These are phyloP conservation scores for Epicampocera succincta DNA, from an alignment of 2,888 invertebrate species.

Conservation along the genomic window DNA sequence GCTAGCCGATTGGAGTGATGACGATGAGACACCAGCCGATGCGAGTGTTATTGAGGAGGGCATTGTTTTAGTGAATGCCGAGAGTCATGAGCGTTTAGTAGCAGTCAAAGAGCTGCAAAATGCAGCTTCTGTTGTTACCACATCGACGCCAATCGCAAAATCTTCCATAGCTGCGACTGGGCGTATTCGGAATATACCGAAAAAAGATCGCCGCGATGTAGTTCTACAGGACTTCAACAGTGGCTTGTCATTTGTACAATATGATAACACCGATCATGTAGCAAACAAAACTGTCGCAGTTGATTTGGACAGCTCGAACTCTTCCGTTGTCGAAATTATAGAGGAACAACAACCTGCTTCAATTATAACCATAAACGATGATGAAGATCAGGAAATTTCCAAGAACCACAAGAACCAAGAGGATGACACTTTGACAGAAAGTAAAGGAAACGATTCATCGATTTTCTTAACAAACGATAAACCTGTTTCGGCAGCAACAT, in stretches of 20 bases:
- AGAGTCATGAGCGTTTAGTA: conserved; percentile 1
- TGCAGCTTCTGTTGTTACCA: background rate
- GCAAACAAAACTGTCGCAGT: conserved; percentile 10
- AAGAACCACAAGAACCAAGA: conserved; percentile 5
- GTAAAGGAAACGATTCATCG: conserved; percentile 24
- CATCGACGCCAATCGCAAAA: conserved; percentile 40
- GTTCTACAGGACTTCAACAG: conserved; percentile 76
- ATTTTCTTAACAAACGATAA: conserved; percentile 42
- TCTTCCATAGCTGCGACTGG: conserved; percentile 59
- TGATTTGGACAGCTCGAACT: conserved; percentile 58
- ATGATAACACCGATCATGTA: conserved; percentile 2
- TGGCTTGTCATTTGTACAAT: conserved; percentile 41
- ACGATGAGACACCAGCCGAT: conserved; percentile 78
- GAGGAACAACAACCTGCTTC: conserved; percentile 47
- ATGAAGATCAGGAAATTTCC: conserved; percentile 43
- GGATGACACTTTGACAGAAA: background rate
- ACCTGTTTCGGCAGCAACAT: conserved; percentile 46
- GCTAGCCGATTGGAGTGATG: conserved; percentile 90
- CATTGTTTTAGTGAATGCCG: background rate
- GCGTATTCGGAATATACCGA: conserved; percentile 80
- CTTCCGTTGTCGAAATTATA: conserved; percentile 58
- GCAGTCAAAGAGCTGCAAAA: conserved; percentile 9
- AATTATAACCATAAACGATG: conserved; percentile 64
- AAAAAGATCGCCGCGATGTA: conserved; percentile 80
- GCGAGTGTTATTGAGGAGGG: conserved; percentile 35